Conservation (phyloP, 1,140 invertebrate genomes). For the Planococcus citri region DNA sequence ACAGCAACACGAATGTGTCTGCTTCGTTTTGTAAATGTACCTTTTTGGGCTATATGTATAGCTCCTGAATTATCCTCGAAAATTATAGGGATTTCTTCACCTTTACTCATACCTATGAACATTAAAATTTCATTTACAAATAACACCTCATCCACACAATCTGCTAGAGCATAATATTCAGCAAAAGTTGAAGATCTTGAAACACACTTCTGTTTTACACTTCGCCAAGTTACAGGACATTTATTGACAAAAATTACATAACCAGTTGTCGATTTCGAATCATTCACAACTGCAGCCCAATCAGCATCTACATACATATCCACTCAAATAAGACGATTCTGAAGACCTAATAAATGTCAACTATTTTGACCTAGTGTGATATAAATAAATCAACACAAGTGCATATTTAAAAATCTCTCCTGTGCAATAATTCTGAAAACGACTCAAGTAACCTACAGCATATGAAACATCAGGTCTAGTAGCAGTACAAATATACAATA, state of each 20-base stretch:
- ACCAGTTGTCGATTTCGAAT: conserved; percentile 35
- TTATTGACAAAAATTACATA: conserved; percentile 31
- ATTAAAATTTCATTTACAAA: background rate
- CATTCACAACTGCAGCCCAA: conserved; percentile 31
- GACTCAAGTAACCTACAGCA: conserved; percentile 1
- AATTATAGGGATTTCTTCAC: background rate
- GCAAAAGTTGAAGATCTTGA: conserved; percentile 29
- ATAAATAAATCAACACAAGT: conserved; percentile 8
- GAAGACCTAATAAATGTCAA: background rate
- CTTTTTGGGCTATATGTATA: conserved; percentile 1
- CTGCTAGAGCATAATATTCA: conserved; percentile 29
- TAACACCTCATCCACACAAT: conserved; percentile 25
- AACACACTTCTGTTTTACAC: conserved; percentile 27
- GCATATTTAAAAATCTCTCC: conserved; percentile 13
- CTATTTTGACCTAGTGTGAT: background rate
- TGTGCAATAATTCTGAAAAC: background rate
- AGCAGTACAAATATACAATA: background rate
- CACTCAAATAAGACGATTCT: background rate
- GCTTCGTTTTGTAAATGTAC: background rate
- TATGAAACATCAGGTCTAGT: conserved; percentile 13
- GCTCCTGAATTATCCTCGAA: conserved; percentile 19
- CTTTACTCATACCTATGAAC: background rate
- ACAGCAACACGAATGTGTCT: background rate
- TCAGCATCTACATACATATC: conserved; percentile 34
- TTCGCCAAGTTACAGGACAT: conserved; percentile 29